These are phyloP conservation scores for Heliocidaris erythrogramma DNA, from an alignment of 35 echinoderm and acorn worm genomes.

Conservation along the genomic window DNA sequence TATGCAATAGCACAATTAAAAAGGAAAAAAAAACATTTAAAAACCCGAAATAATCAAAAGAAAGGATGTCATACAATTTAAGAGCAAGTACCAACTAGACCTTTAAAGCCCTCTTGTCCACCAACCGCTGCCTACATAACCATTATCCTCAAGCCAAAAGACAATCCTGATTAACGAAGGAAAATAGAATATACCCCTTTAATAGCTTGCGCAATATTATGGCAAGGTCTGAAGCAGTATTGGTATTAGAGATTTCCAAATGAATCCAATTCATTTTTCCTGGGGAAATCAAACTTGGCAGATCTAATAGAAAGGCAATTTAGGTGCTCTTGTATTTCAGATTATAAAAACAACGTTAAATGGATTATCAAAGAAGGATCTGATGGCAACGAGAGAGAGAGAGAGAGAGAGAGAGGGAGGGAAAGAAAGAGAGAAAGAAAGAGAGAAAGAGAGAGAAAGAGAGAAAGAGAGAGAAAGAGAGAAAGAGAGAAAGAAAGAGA, in stretches of 20 bases:
- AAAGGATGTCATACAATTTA: not conserved
- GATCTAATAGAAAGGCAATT: slow-evolving; percentile 27
- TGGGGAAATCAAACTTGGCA: slow-evolving; percentile 24
- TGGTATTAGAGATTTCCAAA: not conserved
- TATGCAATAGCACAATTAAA: too few species aligned
- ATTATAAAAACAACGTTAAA: slow-evolving; percentile 40
- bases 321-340: slow-evolving; percentile 33
- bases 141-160: not conserved
- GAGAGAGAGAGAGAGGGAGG: not conserved
- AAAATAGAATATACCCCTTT: not conserved
- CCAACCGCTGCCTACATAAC: not conserved
- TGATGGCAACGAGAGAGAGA: not conserved
- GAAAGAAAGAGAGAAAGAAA: not conserved
- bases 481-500: not conserved
- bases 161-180: not conserved
- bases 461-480: not conserved
- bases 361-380: not conserved
- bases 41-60: too few species aligned
- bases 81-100: not conserved
- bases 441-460: not conserved
- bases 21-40: too few species aligned
- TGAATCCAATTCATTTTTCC: slow-evolving; percentile 19
- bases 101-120: not conserved
- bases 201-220: not conserved
- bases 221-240: slow-evolving; percentile 1